These are phyloP conservation scores for Cerastis rubricosa DNA, from an alignment of 2,888 invertebrate species.

Conservation along the genomic window DNA sequence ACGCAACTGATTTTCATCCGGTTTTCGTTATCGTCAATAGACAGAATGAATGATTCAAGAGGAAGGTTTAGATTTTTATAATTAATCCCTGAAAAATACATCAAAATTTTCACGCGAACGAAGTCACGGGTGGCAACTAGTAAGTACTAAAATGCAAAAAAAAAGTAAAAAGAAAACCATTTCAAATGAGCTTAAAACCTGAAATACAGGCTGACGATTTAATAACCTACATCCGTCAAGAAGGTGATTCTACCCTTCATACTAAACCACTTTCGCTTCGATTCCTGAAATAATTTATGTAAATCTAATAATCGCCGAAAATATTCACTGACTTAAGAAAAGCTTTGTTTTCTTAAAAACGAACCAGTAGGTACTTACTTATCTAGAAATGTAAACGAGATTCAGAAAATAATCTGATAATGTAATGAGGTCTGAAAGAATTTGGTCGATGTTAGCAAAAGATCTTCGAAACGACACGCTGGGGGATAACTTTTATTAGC, in stretches of 20 bases:
- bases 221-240: neutral
- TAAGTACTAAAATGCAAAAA: neutral
- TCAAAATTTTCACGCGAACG: no score
- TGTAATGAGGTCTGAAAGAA: constrained; percentile 45
- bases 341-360: constrained; percentile 17
- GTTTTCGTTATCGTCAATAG: no score
- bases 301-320: neutral
- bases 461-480: constrained; percentile 33
- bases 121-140: no score
- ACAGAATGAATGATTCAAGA: no score
- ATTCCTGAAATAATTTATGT: neutral
- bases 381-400: constrained; percentile 42
- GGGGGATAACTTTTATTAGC: constrained; percentile 33
- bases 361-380: constrained; percentile 15
- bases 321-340: neutral
- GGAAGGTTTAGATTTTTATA: no score
- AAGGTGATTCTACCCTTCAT: neutral
- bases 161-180: neutral
- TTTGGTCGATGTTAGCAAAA: constrained; percentile 37
- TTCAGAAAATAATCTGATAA: constrained; percentile 55
- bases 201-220: neutral
- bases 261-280: neutral
- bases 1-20: no score
- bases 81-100: no score
- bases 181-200: neutral